These are phyloP conservation scores for Platalea minor DNA, from an alignment of 2,797 vertebrate genomes.

Conservation along the genomic window DNA sequence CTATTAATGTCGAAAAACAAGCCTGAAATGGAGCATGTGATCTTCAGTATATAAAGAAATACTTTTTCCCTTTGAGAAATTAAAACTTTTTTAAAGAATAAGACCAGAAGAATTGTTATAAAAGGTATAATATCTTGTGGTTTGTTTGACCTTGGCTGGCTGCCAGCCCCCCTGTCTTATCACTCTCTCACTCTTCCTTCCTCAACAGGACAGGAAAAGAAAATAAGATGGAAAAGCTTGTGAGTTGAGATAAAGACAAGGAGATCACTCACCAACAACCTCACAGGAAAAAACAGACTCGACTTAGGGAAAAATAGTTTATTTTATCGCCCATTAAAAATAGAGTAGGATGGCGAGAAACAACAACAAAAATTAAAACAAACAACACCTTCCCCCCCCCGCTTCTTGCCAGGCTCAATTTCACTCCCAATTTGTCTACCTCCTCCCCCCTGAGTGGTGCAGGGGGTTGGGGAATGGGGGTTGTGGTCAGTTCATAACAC, in stretches of 20 bases:
- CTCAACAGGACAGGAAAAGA: not conserved
- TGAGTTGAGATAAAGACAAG: not conserved
- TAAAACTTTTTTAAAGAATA: not conserved
- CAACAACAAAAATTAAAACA: not conserved
- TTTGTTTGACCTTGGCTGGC: not conserved
- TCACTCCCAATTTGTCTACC: accelerated
- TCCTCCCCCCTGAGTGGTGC: accelerated
- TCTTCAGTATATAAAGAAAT: not conserved
- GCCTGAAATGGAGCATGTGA: not conserved
- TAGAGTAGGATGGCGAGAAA: not conserved
- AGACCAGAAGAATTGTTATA: not conserved
- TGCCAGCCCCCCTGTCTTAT: not conserved
- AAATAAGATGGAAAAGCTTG: not conserved
- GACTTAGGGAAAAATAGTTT: not conserved
- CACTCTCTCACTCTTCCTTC: not conserved
- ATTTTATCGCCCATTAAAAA: not conserved
- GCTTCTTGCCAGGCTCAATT: not conserved
- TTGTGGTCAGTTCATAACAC: accelerated
- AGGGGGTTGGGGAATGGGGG: accelerated
- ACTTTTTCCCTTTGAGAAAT: not conserved
- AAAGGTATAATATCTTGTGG: not conserved
- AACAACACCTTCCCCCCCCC: accelerated
- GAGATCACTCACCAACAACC: not conserved
- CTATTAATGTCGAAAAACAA: not conserved
- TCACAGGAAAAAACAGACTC: not conserved